Base-by-base conservation (phyloP, 2,797 vertebrate species). In the Intellagama lesueurii region DNA sequence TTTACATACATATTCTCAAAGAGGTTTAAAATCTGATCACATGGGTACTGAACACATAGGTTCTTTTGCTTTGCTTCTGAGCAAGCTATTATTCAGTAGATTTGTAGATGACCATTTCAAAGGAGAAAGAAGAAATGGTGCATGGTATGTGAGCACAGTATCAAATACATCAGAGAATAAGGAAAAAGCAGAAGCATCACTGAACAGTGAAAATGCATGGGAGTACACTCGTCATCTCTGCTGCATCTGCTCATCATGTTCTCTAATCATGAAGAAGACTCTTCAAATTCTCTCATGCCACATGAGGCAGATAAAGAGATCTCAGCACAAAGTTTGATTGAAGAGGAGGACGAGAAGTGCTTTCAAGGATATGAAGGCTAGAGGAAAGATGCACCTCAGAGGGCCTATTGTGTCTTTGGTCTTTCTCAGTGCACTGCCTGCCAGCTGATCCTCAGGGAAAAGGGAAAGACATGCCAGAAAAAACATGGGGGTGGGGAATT, bases 131-230 rank as follows among this genome's bases (percentile, higher is more conserved):
- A 92, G 93, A 91, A 89, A 64, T 66, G 68, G 49, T 64, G 93
- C 85, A 83, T 93, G 90, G 60, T 80, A 95, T 93, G 89, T 90
- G 89, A 94, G 86, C 92, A 92, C 81, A 83, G 11, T 47, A 92
- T 85, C 88, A 93, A 91, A 88, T 64, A 30, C 56, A 93, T 88
- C 75, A 75, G 32, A 77, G 90, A 92, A 87, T 68, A 91, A 7
- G 68, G 64, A 90, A 84, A 87, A 24, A 19, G 30, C 83, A 92
- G 77, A 82, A 72, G 85, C 4, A 72, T 75, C 16, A 89, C 26
- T 90, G 84, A 87, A 85, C 89, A 89, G 1, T 87, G 69, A 94
- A 88, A 83, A 17, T 93, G 90, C 35, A 72, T 83, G 72, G 69
- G 70, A 91, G 82, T 78, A 86, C 24, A 35, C 85, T 85, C 47